Conservation (phyloP, 2,113 vertebrate genomes). For the Hemiprocne comata region DNA sequence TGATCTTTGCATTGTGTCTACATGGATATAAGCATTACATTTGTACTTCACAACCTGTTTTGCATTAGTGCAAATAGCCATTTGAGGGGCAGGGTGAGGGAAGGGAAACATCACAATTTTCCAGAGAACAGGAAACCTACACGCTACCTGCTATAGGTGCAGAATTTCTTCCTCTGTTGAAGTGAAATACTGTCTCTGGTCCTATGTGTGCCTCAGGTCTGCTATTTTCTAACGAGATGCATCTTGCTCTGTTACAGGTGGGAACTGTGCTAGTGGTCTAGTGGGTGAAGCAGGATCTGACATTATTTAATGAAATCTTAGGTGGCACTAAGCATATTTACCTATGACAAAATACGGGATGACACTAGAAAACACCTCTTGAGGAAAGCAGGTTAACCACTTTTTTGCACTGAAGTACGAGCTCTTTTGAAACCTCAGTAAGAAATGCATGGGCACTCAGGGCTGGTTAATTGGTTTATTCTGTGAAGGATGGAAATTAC, state of each 20-base stretch:
- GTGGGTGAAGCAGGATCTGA: background rate
- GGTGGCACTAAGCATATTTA: background rate
- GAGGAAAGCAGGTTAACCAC: background rate
- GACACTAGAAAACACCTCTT: background rate
- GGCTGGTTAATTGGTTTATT: background rate
- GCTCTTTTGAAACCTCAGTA: background rate
- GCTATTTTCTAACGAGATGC: background rate
- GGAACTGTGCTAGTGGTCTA: background rate
- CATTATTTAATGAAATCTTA: background rate
- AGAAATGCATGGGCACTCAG: background rate
- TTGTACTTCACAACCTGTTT: background rate
- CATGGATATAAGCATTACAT: background rate
- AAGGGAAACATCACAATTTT: background rate
- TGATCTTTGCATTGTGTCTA: background rate
- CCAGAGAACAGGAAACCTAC: background rate
- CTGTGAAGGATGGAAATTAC: background rate
- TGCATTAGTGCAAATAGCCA: background rate
- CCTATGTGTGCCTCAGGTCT: background rate
- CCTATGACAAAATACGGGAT: background rate
- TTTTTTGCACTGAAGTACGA: background rate
- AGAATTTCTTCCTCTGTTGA: background rate
- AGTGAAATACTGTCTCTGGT: background rate
- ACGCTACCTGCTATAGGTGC: background rate
- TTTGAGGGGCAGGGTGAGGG: background rate
- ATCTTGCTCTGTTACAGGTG: background rate